Conservation (phyloP, 1,140 invertebrate species). For the Cydia fagiglandana region DNA sequence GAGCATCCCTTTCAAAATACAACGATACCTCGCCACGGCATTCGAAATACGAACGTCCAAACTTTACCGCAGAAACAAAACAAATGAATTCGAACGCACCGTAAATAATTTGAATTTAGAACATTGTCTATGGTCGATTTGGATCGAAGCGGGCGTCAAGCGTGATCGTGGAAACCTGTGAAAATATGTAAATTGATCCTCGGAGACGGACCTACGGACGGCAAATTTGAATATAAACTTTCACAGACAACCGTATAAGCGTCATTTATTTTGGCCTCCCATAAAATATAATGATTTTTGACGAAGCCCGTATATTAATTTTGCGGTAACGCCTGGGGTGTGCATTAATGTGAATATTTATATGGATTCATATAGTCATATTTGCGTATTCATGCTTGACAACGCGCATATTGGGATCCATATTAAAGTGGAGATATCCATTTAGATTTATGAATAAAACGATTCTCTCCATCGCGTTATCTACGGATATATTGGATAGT, state of each 20-base stretch:
- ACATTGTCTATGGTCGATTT: conserved; percentile 44
- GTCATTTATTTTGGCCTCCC: conserved; percentile 73
- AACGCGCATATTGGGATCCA: conserved; percentile 12
- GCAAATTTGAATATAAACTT: conserved; percentile 78
- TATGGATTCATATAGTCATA: conserved; percentile 22
- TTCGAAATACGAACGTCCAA: neutral
- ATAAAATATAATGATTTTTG: conserved; percentile 79
- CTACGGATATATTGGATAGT: conserved; percentile 40
- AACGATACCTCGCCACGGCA: conserved; percentile 7
- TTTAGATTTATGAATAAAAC: conserved; percentile 41
- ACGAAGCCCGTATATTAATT: conserved; percentile 71
- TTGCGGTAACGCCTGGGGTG: conserved; percentile 47
- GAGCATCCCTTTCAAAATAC: neutral
- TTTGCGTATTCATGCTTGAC: conserved; percentile 27
- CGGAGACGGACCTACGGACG: conserved; percentile 68
- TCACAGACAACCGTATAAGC: conserved; percentile 66
- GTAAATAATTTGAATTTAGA: conserved; percentile 56
- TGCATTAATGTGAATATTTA: conserved; percentile 29
- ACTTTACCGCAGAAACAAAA: conserved; percentile 28
- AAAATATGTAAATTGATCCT: conserved; percentile 79
- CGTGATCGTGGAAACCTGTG: conserved; percentile 70
- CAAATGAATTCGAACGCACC: conserved; percentile 33
- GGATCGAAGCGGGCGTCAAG: conserved; percentile 48
- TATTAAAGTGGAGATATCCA: conserved; percentile 52
- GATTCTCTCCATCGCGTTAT: conserved; percentile 16